Evolutionary conservation across 2,888 invertebrate species (phyloP).

Genomic region (Hololepta plana): DNA sequence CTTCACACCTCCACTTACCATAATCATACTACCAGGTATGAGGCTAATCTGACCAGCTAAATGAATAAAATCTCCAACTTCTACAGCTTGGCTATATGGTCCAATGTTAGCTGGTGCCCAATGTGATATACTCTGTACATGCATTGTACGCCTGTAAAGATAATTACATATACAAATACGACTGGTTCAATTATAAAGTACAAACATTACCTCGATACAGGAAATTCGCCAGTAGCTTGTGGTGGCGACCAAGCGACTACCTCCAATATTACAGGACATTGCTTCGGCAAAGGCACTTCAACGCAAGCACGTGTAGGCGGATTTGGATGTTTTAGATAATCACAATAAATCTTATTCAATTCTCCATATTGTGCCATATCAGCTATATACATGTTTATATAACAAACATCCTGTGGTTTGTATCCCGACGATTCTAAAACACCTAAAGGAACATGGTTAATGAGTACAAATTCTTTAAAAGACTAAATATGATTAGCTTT

Average conservation of each 20-base stretch:
- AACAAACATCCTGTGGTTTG: slow-evolving; percentile 49
- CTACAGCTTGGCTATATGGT: slow-evolving; percentile 84
- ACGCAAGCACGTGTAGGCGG: slow-evolving; percentile 80
- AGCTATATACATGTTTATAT: slow-evolving; percentile 67
- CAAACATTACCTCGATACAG: slow-evolving; percentile 16
- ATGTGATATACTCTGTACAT: slow-evolving; percentile 88
- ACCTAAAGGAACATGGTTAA: slow-evolving; percentile 23
- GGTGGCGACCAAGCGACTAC: slow-evolving; percentile 42
- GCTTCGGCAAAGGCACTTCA: slow-evolving; percentile 47
- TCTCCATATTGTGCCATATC: slow-evolving; percentile 64
- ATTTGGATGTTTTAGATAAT: slow-evolving; percentile 53
- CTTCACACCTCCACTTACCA: slow-evolving; percentile 60
- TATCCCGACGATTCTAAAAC: slow-evolving; percentile 32
- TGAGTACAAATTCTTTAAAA: no score
- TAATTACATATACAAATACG: no score
- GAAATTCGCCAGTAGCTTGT: slow-evolving; percentile 14
- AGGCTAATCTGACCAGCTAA: slow-evolving; percentile 87
- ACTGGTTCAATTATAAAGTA: slow-evolving; percentile 2
- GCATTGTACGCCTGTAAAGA: slow-evolving; percentile 54
- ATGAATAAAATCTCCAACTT: slow-evolving; percentile 68
- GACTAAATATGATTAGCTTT: slow-evolving; percentile 2
- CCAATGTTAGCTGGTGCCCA: slow-evolving; percentile 98
- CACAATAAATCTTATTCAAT: slow-evolving; percentile 61
- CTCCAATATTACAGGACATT: slow-evolving; percentile 59
- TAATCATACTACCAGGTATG: slow-evolving; percentile 60